These are phyloP conservation scores for Acholoe squamosa DNA, from an alignment of 2,888 invertebrate species.

Conservation along the genomic window DNA sequence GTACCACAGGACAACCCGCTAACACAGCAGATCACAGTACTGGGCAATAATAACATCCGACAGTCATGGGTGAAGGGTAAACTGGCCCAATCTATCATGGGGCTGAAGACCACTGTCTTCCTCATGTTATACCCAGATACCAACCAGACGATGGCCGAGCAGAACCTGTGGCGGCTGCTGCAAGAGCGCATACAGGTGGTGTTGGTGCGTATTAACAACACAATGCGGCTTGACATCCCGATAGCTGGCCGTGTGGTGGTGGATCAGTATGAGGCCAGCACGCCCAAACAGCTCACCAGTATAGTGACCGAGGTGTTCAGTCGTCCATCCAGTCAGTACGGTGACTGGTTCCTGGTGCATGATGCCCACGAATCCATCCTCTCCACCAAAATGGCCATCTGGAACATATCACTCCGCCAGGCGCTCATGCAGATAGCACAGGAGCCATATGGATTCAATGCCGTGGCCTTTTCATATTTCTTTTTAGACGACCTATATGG, in stretches of 20 bases:
- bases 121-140: slow-evolving; percentile 31
- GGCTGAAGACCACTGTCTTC: neutral
- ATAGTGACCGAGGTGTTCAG: slow-evolving; percentile 32
- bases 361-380: slow-evolving; percentile 42
- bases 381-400: neutral
- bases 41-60: slow-evolving; percentile 47
- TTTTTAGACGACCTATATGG: slow-evolving; percentile 3
- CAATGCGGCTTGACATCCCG: slow-evolving; percentile 6
- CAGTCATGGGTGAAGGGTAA: slow-evolving; percentile 18
- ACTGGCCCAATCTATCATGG: neutral
- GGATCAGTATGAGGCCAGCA: slow-evolving; percentile 47
- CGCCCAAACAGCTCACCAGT: neutral
- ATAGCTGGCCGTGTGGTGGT: slow-evolving; percentile 43
- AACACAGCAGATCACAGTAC: slow-evolving; percentile 28
- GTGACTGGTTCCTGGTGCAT: slow-evolving; percentile 53
- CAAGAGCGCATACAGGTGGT: slow-evolving; percentile 44
- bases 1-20: slow-evolving; percentile 42
- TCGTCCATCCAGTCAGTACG: slow-evolving; percentile 1
- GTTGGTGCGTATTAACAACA: slow-evolving; percentile 13
- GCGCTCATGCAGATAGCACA: slow-evolving; percentile 35
- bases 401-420: slow-evolving; percentile 27
- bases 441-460: slow-evolving; percentile 54
- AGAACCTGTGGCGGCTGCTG: slow-evolving; percentile 10
- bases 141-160: slow-evolving; percentile 54
- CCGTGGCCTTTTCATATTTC: slow-evolving; percentile 48